Percentiles rank a stretch among this genome's conserved stretches.
These are phyloP conservation scores for Brachypalpus laphriformis DNA, from an alignment of 2,888 invertebrate genomes.

Conservation along the genomic window DNA sequence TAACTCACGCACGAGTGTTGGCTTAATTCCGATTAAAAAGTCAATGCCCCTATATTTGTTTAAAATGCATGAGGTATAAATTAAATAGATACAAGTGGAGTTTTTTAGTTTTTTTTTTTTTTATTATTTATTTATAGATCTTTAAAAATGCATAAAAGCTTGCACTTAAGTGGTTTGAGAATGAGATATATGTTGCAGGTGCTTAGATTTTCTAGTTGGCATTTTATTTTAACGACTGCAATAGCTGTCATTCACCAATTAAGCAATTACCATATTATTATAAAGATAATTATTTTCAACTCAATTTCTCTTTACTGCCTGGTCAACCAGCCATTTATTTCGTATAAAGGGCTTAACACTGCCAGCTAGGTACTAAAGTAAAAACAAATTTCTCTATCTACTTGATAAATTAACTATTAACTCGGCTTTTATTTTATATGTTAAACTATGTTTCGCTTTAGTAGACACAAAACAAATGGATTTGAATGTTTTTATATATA, in stretches of 20 bases:
- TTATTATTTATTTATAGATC: background rate
- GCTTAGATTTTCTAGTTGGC: too few relatives aligned
- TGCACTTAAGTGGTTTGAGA: background rate
- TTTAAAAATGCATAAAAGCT: background rate
- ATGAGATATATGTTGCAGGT: too few relatives aligned
- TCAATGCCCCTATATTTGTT: constrained; percentile 2
- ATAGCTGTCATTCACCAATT: background rate
- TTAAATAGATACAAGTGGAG: background rate
- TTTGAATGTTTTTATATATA: background rate
- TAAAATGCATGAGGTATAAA: constrained; percentile 1
- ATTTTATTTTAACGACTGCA: too few relatives aligned
- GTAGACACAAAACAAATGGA: background rate
- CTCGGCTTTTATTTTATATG: background rate
- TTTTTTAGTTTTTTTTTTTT: background rate
- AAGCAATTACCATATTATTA: too few relatives aligned
- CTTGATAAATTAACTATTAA: too few relatives aligned
- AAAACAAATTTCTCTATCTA: too few relatives aligned
- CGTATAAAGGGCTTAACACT: too few relatives aligned
- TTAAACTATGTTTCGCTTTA: background rate
- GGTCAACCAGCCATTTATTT: too few relatives aligned
- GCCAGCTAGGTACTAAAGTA: too few relatives aligned
- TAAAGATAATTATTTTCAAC: too few relatives aligned
- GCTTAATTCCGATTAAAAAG: constrained; percentile 16
- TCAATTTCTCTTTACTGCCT: too few relatives aligned
- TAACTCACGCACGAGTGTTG: constrained; percentile 20